These are phyloP conservation scores for Chaetoderma sp. DNA, from an alignment of 2,888 invertebrate genomes.

Conservation along the genomic window DNA sequence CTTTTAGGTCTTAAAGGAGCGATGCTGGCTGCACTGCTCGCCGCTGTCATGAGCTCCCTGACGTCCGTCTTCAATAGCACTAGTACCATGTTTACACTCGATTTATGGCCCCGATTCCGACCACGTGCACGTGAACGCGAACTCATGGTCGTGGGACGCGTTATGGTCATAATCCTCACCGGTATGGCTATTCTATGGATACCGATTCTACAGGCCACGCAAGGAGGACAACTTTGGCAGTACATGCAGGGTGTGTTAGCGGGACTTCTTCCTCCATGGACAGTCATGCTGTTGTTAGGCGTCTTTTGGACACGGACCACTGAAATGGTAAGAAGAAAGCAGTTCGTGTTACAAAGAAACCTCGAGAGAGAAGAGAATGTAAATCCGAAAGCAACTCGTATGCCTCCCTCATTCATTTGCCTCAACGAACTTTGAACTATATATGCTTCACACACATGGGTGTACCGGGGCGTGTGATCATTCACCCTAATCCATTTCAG, in stretches of 20 bases:
- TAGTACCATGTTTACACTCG: conserved; percentile 73
- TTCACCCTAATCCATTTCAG: no score
- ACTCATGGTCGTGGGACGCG: conserved; percentile 67
- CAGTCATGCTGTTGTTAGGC: conserved; percentile 72
- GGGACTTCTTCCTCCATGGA: conserved; percentile 73
- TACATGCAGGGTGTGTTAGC: conserved; percentile 73
- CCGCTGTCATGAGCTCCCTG: conserved; percentile 73
- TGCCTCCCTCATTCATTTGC: background rate
- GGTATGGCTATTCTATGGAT: conserved; percentile 69
- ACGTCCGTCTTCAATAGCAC: conserved; percentile 74
- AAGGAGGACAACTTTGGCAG: conserved; percentile 72
- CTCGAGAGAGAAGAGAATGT: background rate
- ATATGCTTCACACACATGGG: background rate
- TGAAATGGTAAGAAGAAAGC: conserved; percentile 69
- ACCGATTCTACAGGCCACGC: conserved; percentile 71
- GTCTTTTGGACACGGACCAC: conserved; percentile 72
- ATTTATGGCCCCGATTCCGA: conserved; percentile 70
- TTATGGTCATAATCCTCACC: conserved; percentile 64
- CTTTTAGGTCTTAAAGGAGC: conserved; percentile 66
- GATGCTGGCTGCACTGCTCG: conserved; percentile 73
- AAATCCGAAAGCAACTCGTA: background rate
- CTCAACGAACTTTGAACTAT: no score
- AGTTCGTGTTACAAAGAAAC: background rate
- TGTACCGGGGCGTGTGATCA: no score
- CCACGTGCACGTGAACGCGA: conserved; percentile 57